Conservation (phyloP, 30 jellyfish, hydroid and myxozoan genomes). For the Hydractinia echinata region DNA sequence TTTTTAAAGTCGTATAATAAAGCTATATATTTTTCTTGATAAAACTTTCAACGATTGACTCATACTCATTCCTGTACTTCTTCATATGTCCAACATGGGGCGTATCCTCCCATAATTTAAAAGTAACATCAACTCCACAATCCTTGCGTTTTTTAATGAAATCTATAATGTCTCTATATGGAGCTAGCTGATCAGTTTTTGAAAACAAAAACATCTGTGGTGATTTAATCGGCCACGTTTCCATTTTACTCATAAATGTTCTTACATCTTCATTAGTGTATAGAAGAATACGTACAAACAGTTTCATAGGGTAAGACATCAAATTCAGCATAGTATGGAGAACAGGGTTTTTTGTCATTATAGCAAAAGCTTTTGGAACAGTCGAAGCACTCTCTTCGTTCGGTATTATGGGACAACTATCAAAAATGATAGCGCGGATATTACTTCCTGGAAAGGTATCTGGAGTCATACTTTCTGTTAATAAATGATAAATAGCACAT, state of each 20-base stretch:
- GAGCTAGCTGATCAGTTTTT: constrained; percentile 54
- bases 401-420: constrained; percentile 88
- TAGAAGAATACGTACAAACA: constrained; percentile 22
- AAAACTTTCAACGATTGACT: constrained; percentile 20
- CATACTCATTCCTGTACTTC: constrained; percentile 40
- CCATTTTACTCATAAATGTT: constrained; percentile 45
- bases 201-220: constrained; percentile 76
- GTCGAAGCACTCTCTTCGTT: constrained; percentile 35
- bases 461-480: constrained; percentile 16
- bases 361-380: constrained; percentile 50
- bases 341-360: constrained; percentile 27
- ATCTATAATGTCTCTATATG: constrained; percentile 53
- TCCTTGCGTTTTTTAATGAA: constrained; percentile 47
- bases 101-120: constrained; percentile 47
- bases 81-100: constrained; percentile 65
- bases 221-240: constrained; percentile 36
- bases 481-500: constrained; percentile 45
- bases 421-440: constrained; percentile 60
- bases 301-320: constrained; percentile 12
- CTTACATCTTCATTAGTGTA: constrained; percentile 41
- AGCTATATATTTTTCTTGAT: constrained; percentile 8
- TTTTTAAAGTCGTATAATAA: neutral
- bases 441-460: neutral
- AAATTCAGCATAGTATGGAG: constrained; percentile 24
- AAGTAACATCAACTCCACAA: constrained; percentile 36